These are phyloP conservation scores for Butastur rufipennis DNA, from an alignment of 2,113 vertebrate genomes.

Conservation along the genomic window DNA sequence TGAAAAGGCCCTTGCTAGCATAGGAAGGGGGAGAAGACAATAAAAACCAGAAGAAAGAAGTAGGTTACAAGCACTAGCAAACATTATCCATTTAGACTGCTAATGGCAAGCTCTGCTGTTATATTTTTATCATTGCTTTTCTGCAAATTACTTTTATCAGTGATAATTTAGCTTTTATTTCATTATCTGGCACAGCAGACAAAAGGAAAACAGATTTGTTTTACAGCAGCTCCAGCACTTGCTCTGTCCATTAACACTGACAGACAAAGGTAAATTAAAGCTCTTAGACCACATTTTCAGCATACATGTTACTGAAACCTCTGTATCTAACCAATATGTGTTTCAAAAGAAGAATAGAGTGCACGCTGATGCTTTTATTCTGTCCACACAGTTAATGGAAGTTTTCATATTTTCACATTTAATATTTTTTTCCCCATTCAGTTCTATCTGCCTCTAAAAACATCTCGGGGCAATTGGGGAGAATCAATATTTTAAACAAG, in stretches of 20 bases:
- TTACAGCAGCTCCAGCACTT: conserved; percentile 64
- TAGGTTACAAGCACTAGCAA: conserved; percentile 33
- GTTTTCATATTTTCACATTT: neutral
- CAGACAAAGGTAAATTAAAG: conserved; percentile 61
- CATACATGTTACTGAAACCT: conserved; percentile 9
- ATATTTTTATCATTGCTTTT: conserved; percentile 68
- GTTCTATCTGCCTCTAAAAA: neutral
- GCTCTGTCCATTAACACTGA: conserved; percentile 64
- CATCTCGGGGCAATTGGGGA: neutral
- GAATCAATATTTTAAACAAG: neutral
- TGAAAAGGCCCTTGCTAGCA: neutral
- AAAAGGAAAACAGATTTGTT: conserved; percentile 69
- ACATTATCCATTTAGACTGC: conserved; percentile 65
- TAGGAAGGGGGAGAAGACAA: neutral
- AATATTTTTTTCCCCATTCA: neutral
- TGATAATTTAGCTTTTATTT: conserved; percentile 77
- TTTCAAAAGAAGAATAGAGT: neutral
- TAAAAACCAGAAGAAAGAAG: neutral
- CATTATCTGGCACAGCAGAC: conserved; percentile 72
- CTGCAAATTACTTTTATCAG: conserved; percentile 74
- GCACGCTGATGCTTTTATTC: neutral
- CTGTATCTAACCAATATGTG: neutral
- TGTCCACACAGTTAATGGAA: neutral
- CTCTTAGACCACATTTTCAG: conserved; percentile 46
- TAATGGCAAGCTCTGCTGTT: conserved; percentile 71